Percentiles rank a stretch among this genome's conserved stretches.
Conservation (phyloP, 2,888 invertebrate species). For the Caenorhabditis angaria region DNA sequence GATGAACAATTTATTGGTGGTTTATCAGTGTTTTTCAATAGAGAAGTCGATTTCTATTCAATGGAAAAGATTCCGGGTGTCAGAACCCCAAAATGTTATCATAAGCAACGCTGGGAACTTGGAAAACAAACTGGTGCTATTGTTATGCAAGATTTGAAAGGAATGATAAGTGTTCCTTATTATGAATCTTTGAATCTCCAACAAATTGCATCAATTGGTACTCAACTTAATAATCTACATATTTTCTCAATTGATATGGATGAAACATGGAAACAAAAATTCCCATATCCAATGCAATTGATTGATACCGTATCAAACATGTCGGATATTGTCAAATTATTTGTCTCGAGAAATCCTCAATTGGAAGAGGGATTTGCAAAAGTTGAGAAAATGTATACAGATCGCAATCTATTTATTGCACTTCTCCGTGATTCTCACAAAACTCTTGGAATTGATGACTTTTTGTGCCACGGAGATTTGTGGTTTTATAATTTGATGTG, state of each 20-base stretch:
- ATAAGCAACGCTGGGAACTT: constrained; percentile 36
- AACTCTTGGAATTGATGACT: constrained; percentile 37
- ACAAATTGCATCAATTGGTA: constrained; percentile 39
- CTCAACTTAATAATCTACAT: constrained; percentile 38
- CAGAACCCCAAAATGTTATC: constrained; percentile 31
- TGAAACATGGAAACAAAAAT: constrained; percentile 30
- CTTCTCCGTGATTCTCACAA: constrained; percentile 40
- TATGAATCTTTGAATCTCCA: constrained; percentile 40
- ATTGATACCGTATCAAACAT: constrained; percentile 43
- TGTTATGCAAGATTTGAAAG: constrained; percentile 46
- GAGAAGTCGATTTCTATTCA: constrained; percentile 46
- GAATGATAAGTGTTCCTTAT: constrained; percentile 48
- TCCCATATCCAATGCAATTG: constrained; percentile 42
- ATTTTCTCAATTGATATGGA: constrained; percentile 35
- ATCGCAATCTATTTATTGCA: constrained; percentile 19
- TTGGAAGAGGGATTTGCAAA: constrained; percentile 23
- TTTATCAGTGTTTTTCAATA: constrained; percentile 42
- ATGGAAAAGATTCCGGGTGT: constrained; percentile 43
- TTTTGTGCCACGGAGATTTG: constrained; percentile 53
- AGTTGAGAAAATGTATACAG: constrained; percentile 33
- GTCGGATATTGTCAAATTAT: constrained; percentile 38
- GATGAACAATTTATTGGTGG: constrained; percentile 46
- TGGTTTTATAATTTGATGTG: constrained; percentile 56
- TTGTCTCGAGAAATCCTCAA: constrained; percentile 29
- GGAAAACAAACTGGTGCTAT: constrained; percentile 37